Conservation (phyloP, 2,888 invertebrate genomes). For the Lithophane semibrunnea region DNA sequence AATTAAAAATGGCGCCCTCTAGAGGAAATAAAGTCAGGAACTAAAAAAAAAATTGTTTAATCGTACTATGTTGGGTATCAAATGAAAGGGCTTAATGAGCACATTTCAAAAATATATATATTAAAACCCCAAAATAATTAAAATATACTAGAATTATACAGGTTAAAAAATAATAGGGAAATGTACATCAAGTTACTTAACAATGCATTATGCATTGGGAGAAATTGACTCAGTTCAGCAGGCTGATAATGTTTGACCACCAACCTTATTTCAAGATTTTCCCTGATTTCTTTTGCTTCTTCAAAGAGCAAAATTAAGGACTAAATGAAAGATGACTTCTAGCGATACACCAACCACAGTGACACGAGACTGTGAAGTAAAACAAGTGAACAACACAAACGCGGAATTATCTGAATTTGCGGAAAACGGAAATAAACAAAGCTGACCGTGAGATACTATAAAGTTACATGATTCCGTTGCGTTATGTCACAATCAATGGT, state of each 20-base stretch:
- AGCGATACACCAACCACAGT: background rate
- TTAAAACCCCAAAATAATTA: too few species aligned
- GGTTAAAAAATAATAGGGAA: background rate
- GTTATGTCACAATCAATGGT: conserved; percentile 14
- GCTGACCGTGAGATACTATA: conserved; percentile 35
- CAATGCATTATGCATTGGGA: conserved; percentile 8
- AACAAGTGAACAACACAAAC: conserved; percentile 5
- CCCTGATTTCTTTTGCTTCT: background rate
- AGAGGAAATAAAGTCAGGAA: too few species aligned
- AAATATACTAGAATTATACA: background rate
- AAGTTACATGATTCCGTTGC: conserved; percentile 25
- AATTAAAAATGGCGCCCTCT: too few species aligned
- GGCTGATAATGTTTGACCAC: background rate
- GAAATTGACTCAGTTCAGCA: conserved; percentile 3
- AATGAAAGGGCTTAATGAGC: too few species aligned
- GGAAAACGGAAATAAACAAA: conserved; percentile 24
- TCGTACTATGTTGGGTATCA: too few species aligned
- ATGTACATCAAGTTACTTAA: too few species aligned
- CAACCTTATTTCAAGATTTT: background rate
- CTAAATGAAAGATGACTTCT: background rate
- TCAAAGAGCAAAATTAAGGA: background rate
- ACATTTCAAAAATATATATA: too few species aligned
- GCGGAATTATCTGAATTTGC: conserved; percentile 1
- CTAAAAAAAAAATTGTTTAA: too few species aligned
- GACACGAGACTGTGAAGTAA: background rate